Evolutionary conservation across 2,113 vertebrate species (phyloP).

Genomic region (Ceyx margarethae): DNA sequence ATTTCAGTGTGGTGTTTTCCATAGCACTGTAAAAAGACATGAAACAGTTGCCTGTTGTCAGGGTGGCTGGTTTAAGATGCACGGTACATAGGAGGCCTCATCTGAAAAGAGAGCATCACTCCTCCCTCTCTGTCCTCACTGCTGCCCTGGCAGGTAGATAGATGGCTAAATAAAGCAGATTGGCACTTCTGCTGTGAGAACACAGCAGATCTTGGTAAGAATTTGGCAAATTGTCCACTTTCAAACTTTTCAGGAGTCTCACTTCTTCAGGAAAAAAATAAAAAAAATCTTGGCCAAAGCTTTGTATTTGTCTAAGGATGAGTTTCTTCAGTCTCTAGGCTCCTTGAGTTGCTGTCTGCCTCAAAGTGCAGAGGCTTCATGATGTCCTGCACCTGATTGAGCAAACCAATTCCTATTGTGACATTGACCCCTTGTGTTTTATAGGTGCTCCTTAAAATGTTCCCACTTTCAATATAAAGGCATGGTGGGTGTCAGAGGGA

Average conservation of each 20-base stretch:
- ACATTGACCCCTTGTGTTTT: neutral
- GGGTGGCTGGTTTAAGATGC: neutral
- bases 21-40: accelerated
- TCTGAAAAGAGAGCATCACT: neutral
- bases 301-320: neutral
- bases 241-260: neutral
- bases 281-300: neutral
- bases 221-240: neutral
- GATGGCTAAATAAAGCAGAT: neutral
- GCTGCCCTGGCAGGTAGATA: neutral
- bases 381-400: neutral
- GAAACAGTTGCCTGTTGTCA: neutral
- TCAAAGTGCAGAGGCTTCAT: neutral
- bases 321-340: neutral
- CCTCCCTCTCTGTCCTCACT: neutral
- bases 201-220: neutral
- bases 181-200: neutral
- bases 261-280: neutral
- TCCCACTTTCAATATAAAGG: neutral
- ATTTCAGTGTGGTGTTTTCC: neutral
- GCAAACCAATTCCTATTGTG: neutral
- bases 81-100: accelerated
- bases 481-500: neutral
- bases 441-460: neutral
- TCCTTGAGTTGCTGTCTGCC: neutral